Percentiles rank a stretch among this genome's conserved stretches.
Conservation (phyloP, 2,113 vertebrate genomes). For the Pavo muticus region DNA sequence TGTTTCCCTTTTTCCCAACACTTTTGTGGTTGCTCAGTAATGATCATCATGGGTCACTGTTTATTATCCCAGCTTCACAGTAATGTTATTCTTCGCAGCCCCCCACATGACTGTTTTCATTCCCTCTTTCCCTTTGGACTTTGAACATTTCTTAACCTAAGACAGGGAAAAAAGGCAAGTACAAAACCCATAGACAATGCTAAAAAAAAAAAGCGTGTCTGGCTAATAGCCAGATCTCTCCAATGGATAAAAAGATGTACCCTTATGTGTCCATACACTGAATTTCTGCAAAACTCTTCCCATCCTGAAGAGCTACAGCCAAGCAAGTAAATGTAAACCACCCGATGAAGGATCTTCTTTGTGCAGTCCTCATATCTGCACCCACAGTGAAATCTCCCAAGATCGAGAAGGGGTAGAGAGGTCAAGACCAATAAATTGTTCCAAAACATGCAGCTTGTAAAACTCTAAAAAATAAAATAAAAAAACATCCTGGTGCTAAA, state of each 20-base stretch:
- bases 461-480: background rate
- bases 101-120: slow-evolving; percentile 42
- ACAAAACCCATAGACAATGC: background rate
- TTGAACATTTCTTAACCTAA: background rate
- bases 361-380: background rate
- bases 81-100: slow-evolving; percentile 47
- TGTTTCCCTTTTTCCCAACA: background rate
- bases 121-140: slow-evolving; percentile 11
- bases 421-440: background rate
- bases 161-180: background rate
- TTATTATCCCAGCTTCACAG: slow-evolving; percentile 54
- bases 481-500: background rate
- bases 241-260: background rate
- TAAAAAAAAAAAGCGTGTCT: background rate
- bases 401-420: background rate
- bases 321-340: background rate
- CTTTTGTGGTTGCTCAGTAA: slow-evolving; percentile 43
- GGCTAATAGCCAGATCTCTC: background rate
- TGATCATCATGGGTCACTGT: slow-evolving; percentile 23
- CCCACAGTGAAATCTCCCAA: background rate
- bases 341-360: background rate
- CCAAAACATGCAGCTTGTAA: background rate
- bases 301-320: background rate
- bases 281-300: background rate
- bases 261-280: background rate